These are phyloP conservation scores for Apis florea DNA, from an alignment of 1,140 invertebrate species.

Conservation along the genomic window DNA sequence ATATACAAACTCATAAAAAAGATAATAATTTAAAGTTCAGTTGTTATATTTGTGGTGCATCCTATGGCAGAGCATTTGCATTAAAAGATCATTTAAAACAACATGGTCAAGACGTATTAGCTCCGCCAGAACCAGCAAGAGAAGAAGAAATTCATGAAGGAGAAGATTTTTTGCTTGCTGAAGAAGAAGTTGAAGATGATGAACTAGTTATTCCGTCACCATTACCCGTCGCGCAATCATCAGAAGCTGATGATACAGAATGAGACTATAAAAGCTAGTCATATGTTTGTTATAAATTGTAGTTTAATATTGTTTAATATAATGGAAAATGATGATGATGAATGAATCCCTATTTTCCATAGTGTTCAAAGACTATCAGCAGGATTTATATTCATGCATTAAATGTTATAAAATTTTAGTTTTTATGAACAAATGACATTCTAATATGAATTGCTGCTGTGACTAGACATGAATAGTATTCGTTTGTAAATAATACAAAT, in stretches of 20 bases:
- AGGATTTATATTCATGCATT: constrained; percentile 6
- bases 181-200: constrained; percentile 69
- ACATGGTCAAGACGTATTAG: constrained; percentile 78
- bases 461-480: constrained; percentile 39
- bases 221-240: constrained; percentile 62
- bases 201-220: constrained; percentile 69
- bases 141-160: constrained; percentile 76
- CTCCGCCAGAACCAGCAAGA: constrained; percentile 71
- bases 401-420: constrained; percentile 29
- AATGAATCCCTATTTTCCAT: constrained; percentile 24
- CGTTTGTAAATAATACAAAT: constrained; percentile 35
- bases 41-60: constrained; percentile 87
- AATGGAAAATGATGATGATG: neutral
- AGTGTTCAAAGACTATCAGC: constrained; percentile 3
- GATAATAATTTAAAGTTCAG: constrained; percentile 86
- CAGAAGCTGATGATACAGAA: constrained; percentile 66
- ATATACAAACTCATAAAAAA: constrained; percentile 86
- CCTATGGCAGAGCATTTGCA: constrained; percentile 86
- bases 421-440: constrained; percentile 32
- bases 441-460: constrained; percentile 41
- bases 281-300: constrained; percentile 49
- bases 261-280: constrained; percentile 59
- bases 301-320: constrained; percentile 33
- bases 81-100: constrained; percentile 86
- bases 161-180: constrained; percentile 66